Percentiles rank a stretch among this genome's conserved stretches.
These are phyloP conservation scores for Maniola hyperantus DNA, from an alignment of 2,888 invertebrate genomes.

Conservation along the genomic window DNA sequence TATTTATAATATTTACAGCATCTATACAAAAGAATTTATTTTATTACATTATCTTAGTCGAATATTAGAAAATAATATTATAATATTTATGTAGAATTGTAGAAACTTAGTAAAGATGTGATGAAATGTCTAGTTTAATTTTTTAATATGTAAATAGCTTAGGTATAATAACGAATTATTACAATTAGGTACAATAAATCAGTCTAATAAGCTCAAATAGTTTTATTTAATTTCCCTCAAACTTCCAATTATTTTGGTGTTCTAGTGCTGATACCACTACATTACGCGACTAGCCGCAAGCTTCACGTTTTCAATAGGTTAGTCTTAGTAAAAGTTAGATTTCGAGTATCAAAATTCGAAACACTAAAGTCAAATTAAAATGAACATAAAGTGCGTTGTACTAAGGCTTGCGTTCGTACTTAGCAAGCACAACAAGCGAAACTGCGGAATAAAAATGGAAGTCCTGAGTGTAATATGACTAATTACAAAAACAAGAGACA, in stretches of 20 bases:
- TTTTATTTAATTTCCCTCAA: slow-evolving; percentile 11
- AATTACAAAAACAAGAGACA: too few species aligned
- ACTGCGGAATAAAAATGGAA: too few species aligned
- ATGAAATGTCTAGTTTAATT: slow-evolving; percentile 16
- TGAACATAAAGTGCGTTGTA: too few species aligned
- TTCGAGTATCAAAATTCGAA: too few species aligned
- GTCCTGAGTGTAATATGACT: too few species aligned
- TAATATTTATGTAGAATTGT: too few species aligned
- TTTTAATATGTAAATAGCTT: slow-evolving; percentile 17
- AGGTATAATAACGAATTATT: slow-evolving; percentile 1
- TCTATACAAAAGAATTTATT: slow-evolving; percentile 26
- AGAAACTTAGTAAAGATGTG: slow-evolving; percentile 14
- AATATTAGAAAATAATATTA: slow-evolving; percentile 1
- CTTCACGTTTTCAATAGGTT: too few species aligned
- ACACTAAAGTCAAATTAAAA: too few species aligned
- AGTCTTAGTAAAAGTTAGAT: too few species aligned
- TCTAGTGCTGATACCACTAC: background rate
- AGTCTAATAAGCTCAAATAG: slow-evolving; percentile 21
- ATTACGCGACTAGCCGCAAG: background rate
- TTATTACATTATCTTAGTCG: background rate
- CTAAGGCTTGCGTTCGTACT: too few species aligned
- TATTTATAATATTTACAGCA: slow-evolving; percentile 24
- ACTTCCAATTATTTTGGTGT: background rate
- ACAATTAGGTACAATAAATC: slow-evolving; percentile 22
- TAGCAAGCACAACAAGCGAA: too few species aligned